These are phyloP conservation scores for Microctonus hyperodae DNA, from an alignment of 2,888 invertebrate species.

Conservation along the genomic window DNA sequence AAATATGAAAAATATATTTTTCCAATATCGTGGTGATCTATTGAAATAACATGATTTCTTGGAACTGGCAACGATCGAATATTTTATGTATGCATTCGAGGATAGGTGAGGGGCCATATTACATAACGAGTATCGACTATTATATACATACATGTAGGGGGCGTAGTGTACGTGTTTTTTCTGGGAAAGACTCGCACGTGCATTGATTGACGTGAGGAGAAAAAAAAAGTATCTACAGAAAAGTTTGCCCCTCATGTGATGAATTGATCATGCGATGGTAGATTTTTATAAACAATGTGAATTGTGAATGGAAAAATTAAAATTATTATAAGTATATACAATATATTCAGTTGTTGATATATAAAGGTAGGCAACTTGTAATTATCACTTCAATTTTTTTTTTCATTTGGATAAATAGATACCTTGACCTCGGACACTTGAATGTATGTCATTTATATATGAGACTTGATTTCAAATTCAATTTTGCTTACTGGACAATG, in stretches of 20 bases:
- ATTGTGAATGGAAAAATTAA: background rate
- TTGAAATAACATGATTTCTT: background rate
- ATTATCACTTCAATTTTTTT: background rate
- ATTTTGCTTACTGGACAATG: conserved; percentile 8
- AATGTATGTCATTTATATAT: conserved; percentile 1
- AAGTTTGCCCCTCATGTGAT: no score
- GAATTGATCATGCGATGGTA: background rate
- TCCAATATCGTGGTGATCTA: background rate
- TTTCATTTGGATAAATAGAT: background rate
- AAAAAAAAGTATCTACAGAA: no score
- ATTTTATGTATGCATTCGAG: background rate
- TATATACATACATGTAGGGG: background rate
- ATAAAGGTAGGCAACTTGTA: background rate
- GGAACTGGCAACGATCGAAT: background rate
- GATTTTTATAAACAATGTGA: background rate
- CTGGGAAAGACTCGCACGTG: background rate
- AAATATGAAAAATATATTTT: background rate
- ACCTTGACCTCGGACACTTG: conserved; percentile 16
- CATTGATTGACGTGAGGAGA: background rate
- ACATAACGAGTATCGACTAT: background rate
- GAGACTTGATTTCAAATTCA: conserved; percentile 7
- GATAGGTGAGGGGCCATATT: background rate
- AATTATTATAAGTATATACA: background rate
- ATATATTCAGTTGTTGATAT: background rate
- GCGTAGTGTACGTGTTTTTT: background rate